Evolutionary conservation across 2,888 invertebrate species (phyloP), one percentile per base, ranked within the genome.

Genomic region (Cheilosia variabilis): DNA sequence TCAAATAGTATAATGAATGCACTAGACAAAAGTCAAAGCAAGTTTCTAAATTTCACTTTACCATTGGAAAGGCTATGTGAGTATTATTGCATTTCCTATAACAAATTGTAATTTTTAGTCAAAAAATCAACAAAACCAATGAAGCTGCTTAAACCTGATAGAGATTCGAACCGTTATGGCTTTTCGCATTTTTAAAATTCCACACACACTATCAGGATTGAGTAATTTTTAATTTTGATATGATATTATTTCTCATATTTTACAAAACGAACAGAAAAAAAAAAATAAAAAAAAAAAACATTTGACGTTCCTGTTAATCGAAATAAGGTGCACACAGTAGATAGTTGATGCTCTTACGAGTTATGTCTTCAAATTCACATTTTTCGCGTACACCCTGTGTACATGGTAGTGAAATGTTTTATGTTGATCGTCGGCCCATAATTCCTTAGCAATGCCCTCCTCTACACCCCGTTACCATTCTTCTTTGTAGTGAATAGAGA

Each of bases 21-120:
- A 88, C 90, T 91, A 90, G 92, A 91, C 88, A 91, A 92, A 88
- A 91, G 90, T 91, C 91, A 91, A 89, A 90, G 91, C 89, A 92
- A 91, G 89, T 89, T 91, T 89, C 89, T 92, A 90, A 91, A 91
- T 90, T 91, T 91, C 89, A 90, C 91, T 89, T 89, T 91, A 89
- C 91, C 90, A 89, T 88, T 90, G 91, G 91, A 92, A 88, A 90
- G 91, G 89, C 90, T 90, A 91, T 90, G 91, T 92, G 90, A 91
- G 91, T 90, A 90, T 89, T 55, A 75, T 75, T 73, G 73, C 72
- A 78, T 72, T 83, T 83, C 62, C 65, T 62, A 45, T 53, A 78
- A 78, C 62, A 78, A 68, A 69, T 53, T 63, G 63, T 75, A 65
- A 75, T 52, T 75, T 75, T 75, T 58, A 41, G 41, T 43, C 37